Conservation (phyloP, 2,113 vertebrate species). For the Platysteira castanea region DNA sequence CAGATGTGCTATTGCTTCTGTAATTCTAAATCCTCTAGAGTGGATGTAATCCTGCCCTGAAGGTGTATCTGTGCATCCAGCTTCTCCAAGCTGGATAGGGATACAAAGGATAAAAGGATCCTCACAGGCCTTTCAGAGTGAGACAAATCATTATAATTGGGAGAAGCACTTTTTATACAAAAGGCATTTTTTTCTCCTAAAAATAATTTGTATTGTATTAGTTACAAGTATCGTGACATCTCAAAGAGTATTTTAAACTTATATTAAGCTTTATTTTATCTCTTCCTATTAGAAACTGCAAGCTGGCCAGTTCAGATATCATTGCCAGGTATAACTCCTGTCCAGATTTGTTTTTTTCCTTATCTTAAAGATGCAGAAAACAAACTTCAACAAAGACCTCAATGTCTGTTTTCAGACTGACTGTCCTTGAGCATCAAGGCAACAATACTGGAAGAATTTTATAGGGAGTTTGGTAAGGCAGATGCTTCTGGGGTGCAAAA, state of each 20-base stretch:
- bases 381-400: neutral
- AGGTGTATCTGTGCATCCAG: neutral
- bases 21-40: neutral
- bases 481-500: neutral
- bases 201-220: neutral
- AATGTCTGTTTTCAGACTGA: neutral
- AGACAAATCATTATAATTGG: neutral
- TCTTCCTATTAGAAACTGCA: neutral
- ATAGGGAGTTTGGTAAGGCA: neutral
- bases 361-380: neutral
- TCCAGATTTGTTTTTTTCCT: neutral
- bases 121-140: neutral
- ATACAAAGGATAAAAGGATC: neutral
- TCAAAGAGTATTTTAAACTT: neutral
- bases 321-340: neutral
- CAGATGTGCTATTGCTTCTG: neutral
- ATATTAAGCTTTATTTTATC: neutral
- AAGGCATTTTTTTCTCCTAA: neutral
- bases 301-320: neutral
- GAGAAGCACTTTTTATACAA: rapidly evolving
- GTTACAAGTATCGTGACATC: neutral
- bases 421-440: neutral
- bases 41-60: neutral
- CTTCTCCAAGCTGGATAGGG: neutral
- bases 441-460: neutral